Evolutionary conservation across 2,113 vertebrate species (phyloP).

Genomic region (Sebastes fasciatus): DNA sequence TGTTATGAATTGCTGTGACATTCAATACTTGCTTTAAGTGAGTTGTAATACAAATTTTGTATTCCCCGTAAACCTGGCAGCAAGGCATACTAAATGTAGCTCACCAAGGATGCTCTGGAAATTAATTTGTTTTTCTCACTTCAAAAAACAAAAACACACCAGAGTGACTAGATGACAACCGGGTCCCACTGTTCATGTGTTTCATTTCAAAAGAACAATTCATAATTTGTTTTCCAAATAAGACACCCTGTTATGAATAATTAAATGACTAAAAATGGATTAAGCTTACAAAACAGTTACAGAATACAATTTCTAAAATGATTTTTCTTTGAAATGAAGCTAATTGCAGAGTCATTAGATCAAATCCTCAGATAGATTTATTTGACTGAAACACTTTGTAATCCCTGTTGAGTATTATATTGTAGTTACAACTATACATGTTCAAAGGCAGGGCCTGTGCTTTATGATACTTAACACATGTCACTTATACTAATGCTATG

Average conservation of each 20-base stretch:
- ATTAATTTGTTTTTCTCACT: not conserved
- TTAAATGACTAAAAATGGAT: constrained; percentile 14
- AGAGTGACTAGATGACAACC: not conserved
- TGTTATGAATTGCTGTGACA: constrained; percentile 28
- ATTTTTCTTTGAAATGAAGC: constrained; percentile 13
- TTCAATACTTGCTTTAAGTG: constrained; percentile 18
- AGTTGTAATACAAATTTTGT: constrained; percentile 3
- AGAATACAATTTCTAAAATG: constrained; percentile 2
- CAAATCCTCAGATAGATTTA: not conserved
- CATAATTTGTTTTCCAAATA: constrained; percentile 8
- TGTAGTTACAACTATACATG: constrained; percentile 10
- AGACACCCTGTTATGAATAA: not conserved
- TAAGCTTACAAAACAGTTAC: constrained; percentile 15
- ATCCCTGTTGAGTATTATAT: not conserved
- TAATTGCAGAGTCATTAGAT: constrained; percentile 9
- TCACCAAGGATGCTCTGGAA: not conserved
- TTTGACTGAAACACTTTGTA: not conserved
- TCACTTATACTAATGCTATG: not conserved
- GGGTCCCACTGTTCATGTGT: not conserved
- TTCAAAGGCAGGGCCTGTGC: not conserved
- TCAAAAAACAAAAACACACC: constrained; percentile 2
- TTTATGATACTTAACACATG: not conserved
- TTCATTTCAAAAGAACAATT: constrained; percentile 5
- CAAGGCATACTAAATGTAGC: not conserved
- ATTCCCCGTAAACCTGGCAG: not conserved